Evolutionary conservation across 2,888 invertebrate genomes (phyloP).

Genomic region (Acrobasis repandana): DNA sequence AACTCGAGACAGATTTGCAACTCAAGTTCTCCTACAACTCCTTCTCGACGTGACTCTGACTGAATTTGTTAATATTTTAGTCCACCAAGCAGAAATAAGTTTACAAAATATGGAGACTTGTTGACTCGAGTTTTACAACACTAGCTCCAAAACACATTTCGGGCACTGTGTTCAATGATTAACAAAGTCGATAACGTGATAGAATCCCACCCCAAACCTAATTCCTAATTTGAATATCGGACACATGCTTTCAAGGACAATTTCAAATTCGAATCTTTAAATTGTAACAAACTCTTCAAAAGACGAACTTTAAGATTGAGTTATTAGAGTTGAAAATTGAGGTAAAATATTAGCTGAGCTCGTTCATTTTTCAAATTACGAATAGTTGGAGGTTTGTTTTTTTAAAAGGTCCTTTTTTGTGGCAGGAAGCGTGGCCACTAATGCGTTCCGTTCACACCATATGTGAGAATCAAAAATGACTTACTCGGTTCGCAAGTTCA

Average conservation of each 20-base stretch:
- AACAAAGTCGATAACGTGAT: slow-evolving; percentile 28
- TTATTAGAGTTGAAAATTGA: slow-evolving; percentile 10
- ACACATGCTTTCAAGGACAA: slow-evolving; percentile 47
- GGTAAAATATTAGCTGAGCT: slow-evolving; percentile 30
- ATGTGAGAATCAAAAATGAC: slow-evolving; percentile 62
- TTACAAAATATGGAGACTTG: no score
- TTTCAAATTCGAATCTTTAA: slow-evolving; percentile 25
- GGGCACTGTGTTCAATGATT: slow-evolving; percentile 23
- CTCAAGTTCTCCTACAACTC: no score
- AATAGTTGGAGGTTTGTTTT: slow-evolving; percentile 42
- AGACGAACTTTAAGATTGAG: background rate
- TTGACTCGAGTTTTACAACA: no score
- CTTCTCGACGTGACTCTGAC: no score
- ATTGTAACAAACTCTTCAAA: background rate
- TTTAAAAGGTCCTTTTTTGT: slow-evolving; percentile 42
- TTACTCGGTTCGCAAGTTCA: slow-evolving; percentile 39
- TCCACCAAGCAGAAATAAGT: no score
- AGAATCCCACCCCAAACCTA: slow-evolving; percentile 37
- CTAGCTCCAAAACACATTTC: slow-evolving; percentile 22
- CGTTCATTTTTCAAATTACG: slow-evolving; percentile 57
- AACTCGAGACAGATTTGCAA: no score
- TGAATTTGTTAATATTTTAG: no score
- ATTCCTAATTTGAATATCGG: slow-evolving; percentile 61
- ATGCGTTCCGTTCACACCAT: slow-evolving; percentile 70
- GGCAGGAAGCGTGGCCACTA: slow-evolving; percentile 61